phyloP scores from a whole-genome alignment of 2,888 invertebrate species.

The Trisateles emortualis region DNA sequence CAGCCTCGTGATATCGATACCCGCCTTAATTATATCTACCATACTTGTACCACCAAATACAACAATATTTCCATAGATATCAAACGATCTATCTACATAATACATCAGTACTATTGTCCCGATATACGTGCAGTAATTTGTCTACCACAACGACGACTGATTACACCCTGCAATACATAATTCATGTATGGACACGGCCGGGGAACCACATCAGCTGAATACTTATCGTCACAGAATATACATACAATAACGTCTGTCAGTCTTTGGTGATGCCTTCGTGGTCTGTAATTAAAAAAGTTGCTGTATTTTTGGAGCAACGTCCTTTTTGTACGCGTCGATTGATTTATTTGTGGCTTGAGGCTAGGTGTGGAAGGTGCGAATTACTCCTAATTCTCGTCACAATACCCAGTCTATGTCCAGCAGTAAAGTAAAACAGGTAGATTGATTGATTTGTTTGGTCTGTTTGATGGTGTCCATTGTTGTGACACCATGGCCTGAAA shows the following conservation, averaged over 20 bases:
- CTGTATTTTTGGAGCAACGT: slow-evolving; percentile 8
- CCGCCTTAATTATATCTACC: not conserved
- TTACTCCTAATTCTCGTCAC: too few relatives aligned
- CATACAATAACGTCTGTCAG: slow-evolving; percentile 35
- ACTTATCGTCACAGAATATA: slow-evolving; percentile 36
- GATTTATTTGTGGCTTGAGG: too few relatives aligned
- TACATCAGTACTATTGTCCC: slow-evolving; percentile 45
- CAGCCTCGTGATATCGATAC: too few relatives aligned
- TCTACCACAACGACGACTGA: slow-evolving; percentile 37
- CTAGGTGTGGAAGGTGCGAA: too few relatives aligned
- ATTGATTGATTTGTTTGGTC: too few relatives aligned
- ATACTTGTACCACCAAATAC: not conserved
- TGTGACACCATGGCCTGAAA: too few relatives aligned
- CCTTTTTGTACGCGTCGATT: slow-evolving; percentile 9
- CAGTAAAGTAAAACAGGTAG: too few relatives aligned
- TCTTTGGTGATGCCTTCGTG: slow-evolving; percentile 16
- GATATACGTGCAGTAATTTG: slow-evolving; percentile 52
- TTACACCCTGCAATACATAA: slow-evolving; percentile 50
- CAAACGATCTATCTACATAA: slow-evolving; percentile 29
- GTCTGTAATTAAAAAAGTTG: slow-evolving; percentile 40
- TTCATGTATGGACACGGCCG: slow-evolving; percentile 42
- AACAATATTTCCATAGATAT: slow-evolving; percentile 36
- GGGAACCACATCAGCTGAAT: slow-evolving; percentile 35
- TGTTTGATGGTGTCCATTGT: too few relatives aligned
- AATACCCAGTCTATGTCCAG: too few relatives aligned